phyloP scores from a whole-genome alignment of 2,888 invertebrate species.

The Stratiomys singularior region DNA sequence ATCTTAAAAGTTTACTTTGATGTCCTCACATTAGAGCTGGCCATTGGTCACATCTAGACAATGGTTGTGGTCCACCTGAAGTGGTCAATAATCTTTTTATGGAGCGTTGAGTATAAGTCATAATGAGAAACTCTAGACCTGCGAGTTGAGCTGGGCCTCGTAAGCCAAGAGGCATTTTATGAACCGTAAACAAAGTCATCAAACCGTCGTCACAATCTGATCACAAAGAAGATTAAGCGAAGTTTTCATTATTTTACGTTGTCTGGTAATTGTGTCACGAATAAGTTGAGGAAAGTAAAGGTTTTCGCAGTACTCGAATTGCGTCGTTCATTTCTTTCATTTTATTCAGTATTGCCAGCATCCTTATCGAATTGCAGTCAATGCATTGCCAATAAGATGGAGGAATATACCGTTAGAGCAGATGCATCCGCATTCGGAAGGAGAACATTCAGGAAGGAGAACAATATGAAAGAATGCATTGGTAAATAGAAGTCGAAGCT shows the following conservation, averaged over 20 bases:
- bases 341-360: not conserved
- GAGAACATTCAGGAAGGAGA: no score
- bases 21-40: no score
- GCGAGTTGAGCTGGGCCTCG: not conserved
- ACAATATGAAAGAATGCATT: no score
- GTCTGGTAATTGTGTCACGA: constrained; percentile 38
- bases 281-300: constrained; percentile 26
- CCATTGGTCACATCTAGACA: not conserved
- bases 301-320: not conserved
- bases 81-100: not conserved
- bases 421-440: no score
- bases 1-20: no score
- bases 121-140: not conserved
- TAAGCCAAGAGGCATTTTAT: constrained; percentile 17
- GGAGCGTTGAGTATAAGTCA: not conserved
- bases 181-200: constrained; percentile 37
- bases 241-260: constrained; percentile 30
- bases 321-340: not conserved
- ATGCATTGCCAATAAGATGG: no score
- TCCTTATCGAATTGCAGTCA: not conserved
- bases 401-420: no score
- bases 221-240: constrained; percentile 38
- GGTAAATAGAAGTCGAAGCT: no score
- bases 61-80: not conserved
- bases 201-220: constrained; percentile 6